Conservation (phyloP, 1,140 invertebrate species). For the Holcopasites calliopsidis region DNA sequence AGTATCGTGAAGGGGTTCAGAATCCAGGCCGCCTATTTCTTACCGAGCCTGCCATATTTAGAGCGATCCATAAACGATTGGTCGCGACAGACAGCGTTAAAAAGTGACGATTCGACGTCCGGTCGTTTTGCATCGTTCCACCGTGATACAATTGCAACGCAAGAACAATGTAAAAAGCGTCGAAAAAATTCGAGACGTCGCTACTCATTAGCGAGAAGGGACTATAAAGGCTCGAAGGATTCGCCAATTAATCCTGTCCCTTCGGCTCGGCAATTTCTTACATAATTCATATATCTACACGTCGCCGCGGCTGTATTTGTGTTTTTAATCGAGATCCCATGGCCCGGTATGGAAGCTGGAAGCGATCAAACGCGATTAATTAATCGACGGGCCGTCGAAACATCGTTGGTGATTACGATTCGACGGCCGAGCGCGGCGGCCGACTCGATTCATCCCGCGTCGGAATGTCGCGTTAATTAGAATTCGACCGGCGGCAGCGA, state of each 20-base stretch:
- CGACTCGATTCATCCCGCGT: neutral
- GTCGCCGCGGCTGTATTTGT: conserved; percentile 27
- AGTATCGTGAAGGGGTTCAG: neutral
- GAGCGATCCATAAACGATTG: neutral
- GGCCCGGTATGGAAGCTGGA: conserved; percentile 36
- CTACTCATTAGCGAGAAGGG: conserved; percentile 20
- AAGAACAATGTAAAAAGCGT: neutral
- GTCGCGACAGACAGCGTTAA: neutral
- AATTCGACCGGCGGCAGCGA: neutral
- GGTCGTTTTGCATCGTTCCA: neutral
- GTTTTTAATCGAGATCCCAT: conserved; percentile 39
- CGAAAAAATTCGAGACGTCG: conserved; percentile 12
- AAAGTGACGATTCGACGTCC: neutral
- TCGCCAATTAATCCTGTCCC: conserved; percentile 27
- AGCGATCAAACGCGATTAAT: conserved; percentile 41
- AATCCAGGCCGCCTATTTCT: conserved; percentile 14
- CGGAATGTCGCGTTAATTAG: conserved; percentile 17
- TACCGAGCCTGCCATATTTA: conserved; percentile 1
- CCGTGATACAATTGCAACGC: neutral
- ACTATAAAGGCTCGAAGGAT: neutral
- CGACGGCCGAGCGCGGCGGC: neutral
- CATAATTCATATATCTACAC: conserved; percentile 67
- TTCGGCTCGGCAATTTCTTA: conserved; percentile 61
- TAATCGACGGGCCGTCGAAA: conserved; percentile 25
- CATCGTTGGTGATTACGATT: conserved; percentile 24